Evolutionary conservation across 2,113 vertebrate genomes (phyloP).

Genomic region (Paracanthobrama guichenoti): DNA sequence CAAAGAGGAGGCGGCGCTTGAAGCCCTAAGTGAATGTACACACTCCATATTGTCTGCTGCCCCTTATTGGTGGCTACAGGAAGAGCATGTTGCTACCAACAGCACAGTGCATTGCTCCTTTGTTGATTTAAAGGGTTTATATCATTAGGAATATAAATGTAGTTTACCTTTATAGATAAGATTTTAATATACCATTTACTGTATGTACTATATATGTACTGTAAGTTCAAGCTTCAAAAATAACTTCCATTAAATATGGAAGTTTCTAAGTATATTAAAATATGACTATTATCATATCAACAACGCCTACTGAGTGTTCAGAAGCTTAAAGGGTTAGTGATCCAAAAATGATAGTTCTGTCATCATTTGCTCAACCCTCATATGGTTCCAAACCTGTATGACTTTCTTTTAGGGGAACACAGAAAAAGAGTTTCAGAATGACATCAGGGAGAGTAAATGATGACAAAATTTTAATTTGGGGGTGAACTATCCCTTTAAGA

Average conservation of each 20-base stretch:
- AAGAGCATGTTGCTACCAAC: not conserved
- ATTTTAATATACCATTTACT: no score
- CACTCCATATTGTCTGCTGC: slow-evolving; percentile 41
- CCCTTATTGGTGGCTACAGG: slow-evolving; percentile 45
- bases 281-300: not conserved
- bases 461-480: no score
- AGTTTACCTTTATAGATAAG: no score
- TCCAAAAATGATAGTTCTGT: no score
- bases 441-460: no score
- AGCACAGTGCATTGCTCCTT: not conserved
- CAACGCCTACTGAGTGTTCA: not conserved
- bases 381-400: no score
- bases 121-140: no score
- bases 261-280: not conserved
- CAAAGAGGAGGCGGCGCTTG: not conserved
- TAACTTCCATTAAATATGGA: not conserved
- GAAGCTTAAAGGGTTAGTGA: not conserved
- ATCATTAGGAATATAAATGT: no score
- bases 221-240: not conserved
- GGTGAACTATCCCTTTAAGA: no score
- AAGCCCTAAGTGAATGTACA: not conserved
- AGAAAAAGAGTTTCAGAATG: no score
- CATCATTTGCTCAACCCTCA: no score
- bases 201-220: not conserved
- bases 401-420: no score